These are phyloP conservation scores for Sialis lutaria DNA, from an alignment of 2,888 invertebrate genomes.

Conservation along the genomic window DNA sequence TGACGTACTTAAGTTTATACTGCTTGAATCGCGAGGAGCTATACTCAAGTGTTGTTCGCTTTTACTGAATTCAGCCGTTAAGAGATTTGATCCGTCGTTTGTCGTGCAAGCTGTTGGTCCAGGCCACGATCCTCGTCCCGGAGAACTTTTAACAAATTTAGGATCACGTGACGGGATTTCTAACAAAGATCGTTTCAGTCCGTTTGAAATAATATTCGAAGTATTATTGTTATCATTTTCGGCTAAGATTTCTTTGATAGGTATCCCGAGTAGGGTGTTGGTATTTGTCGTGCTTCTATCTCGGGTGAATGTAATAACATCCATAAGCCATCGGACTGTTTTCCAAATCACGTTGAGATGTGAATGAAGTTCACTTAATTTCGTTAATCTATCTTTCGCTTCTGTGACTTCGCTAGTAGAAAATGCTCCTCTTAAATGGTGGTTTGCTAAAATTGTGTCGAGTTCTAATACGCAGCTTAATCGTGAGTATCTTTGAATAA, in stretches of 20 bases:
- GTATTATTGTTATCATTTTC: constrained; percentile 22
- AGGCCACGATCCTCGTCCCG: constrained; percentile 73
- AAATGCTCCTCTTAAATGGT: constrained; percentile 88
- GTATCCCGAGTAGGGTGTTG: constrained; percentile 14
- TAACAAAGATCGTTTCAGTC: constrained; percentile 36
- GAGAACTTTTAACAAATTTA: constrained; percentile 57
- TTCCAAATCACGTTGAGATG: constrained; percentile 86
- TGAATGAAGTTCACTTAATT: constrained; percentile 68
- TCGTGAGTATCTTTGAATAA: constrained; percentile 80
- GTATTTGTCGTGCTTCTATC: constrained; percentile 36
- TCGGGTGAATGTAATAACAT: constrained; percentile 83
- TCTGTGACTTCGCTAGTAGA: constrained; percentile 72
- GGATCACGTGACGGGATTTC: constrained; percentile 55
- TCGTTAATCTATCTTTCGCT: constrained; percentile 69
- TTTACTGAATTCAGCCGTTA: constrained; percentile 59
- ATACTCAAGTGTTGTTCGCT: constrained; percentile 59
- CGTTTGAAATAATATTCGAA: constrained; percentile 19
- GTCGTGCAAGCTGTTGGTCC: constrained; percentile 39
- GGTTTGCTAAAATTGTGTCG: constrained; percentile 81
- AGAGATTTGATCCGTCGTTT: constrained; percentile 19
- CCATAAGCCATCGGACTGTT: constrained; percentile 89
- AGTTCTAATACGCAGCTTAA: constrained; percentile 86
- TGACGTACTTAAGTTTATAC: constrained; percentile 33
- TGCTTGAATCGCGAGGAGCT: constrained; percentile 32
- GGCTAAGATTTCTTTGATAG: constrained; percentile 8